A percentile compares a stretch with the other conserved stretches of the same genome.
Evolutionary conservation across 30 jellyfish, hydroid and myxozoan species (phyloP).

Genomic region (Phacellophora camtschatica): DNA sequence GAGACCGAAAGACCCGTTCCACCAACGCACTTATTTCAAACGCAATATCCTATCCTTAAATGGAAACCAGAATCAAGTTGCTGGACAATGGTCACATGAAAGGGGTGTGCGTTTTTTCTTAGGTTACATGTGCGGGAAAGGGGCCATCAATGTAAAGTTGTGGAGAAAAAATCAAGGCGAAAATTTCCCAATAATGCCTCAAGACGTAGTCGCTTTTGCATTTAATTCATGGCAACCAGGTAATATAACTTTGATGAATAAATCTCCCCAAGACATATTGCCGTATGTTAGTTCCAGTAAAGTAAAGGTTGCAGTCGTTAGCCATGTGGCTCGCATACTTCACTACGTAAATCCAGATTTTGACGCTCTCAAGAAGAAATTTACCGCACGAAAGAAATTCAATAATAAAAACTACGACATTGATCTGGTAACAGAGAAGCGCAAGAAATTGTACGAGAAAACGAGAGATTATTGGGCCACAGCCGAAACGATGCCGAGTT

Average conservation of each 20-base stretch:
- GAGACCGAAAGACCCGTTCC: conserved; percentile 62
- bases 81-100: conserved; percentile 4
- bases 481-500: conserved; percentile 39
- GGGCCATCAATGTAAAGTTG: conserved; percentile 37
- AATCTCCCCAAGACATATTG: background rate
- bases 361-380: conserved; percentile 46
- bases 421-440: background rate
- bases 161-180: conserved; percentile 56
- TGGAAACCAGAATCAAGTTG: background rate
- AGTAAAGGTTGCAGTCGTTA: conserved; percentile 23
- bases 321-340: conserved; percentile 29
- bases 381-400: conserved; percentile 24
- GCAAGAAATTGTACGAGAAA: background rate
- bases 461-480: conserved; percentile 17
- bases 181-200: conserved; percentile 32
- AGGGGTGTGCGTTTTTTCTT: conserved; percentile 30
- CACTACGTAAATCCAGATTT: conserved; percentile 64
- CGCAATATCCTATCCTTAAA: conserved; percentile 15
- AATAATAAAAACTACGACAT: conserved; percentile 20
- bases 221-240: conserved; percentile 54
- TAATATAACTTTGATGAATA: conserved; percentile 31
- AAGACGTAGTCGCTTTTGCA: conserved; percentile 58
- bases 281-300: conserved; percentile 46
- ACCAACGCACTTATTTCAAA: conserved; percentile 50
- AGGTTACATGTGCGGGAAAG: conserved; percentile 75